These are phyloP conservation scores for Eustalomyia histrio DNA, from an alignment of 2,888 invertebrate genomes.

Conservation along the genomic window DNA sequence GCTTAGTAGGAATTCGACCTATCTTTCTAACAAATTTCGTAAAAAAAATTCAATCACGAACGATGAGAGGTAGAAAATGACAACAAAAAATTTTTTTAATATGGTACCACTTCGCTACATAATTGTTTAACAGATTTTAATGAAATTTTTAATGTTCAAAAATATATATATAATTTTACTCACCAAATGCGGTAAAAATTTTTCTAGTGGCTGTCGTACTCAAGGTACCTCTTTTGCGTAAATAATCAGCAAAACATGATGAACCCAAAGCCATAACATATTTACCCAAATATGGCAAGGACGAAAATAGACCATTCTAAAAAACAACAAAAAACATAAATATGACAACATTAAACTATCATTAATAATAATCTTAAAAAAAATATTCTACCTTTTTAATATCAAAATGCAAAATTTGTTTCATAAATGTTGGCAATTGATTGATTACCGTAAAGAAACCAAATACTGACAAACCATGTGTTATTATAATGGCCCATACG, in stretches of 20 bases:
- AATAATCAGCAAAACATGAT: slow-evolving; percentile 86
- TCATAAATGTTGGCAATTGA: slow-evolving; percentile 92
- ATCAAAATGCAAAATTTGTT: slow-evolving; percentile 87
- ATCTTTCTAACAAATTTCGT: too few species aligned
- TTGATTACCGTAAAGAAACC: slow-evolving; percentile 93
- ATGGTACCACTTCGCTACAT: too few species aligned
- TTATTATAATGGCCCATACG: slow-evolving; percentile 92
- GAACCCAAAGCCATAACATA: slow-evolving; percentile 88
- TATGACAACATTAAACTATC: not conserved
- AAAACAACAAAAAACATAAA: slow-evolving; percentile 66
- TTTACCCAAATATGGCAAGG: slow-evolving; percentile 92
- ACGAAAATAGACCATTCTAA: slow-evolving; percentile 90
- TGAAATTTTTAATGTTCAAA: too few species aligned
- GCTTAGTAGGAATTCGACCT: too few species aligned
- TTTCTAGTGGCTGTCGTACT: slow-evolving; percentile 88
- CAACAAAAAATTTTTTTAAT: too few species aligned
- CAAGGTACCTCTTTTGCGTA: slow-evolving; percentile 84
- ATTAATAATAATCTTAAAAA: too few species aligned
- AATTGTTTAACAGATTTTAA: too few species aligned
- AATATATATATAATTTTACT: slow-evolving; percentile 70
- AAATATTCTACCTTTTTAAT: slow-evolving; percentile 84
- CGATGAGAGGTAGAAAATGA: too few species aligned
- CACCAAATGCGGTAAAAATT: slow-evolving; percentile 84
- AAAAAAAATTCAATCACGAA: too few species aligned
- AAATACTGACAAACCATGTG: slow-evolving; percentile 91